Base-by-base conservation (phyloP, 1,140 invertebrate species). In the Drosophila dunni region DNA sequence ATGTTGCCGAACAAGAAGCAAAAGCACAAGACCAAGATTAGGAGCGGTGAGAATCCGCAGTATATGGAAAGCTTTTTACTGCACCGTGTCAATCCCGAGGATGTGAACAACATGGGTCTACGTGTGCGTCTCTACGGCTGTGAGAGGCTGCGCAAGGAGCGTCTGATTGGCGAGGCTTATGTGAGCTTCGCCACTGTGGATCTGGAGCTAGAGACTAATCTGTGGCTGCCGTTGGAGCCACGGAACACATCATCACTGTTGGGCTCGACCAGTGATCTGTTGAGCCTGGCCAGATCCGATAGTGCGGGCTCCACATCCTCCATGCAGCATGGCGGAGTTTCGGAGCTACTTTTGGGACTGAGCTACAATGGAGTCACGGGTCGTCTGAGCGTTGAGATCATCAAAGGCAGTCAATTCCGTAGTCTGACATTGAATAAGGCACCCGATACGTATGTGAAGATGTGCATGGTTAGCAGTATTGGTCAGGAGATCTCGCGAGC, bases 341-440 rank as follows among this genome's bases (percentile, higher is more conserved):
- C 98, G 11, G 97, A 98, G 91, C 94, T 99, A 20, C 93, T 99
- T 3, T 92, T 98, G 46, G 98, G 98, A 0, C 93, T 99, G 48
- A 96, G 97, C 64, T 99, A 98, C 91, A 98, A 98, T 90, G 96
- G 97, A 0, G 98, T 96, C 8, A 99, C 98, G 0, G 98, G 98
- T 13, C 94, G 98, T 79, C 94, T 99, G 1, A 96, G 96, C 20
- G 97, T 98, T n/a, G 97, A 98, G 93, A 93, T 94, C 54, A 94
- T 98, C 74, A 98, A 98, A 93, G 98, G 98, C 62, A 98, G 97
- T 72, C 97, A 98, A 93, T 98, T 98, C 93, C 95, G 96, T 17
- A 95, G 96, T 90, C 92, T 96, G 65, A 94, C 95, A 3, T 93
- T 96, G 15, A 95, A 95, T 67, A 95, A 96, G 90, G 96, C 97